Percentiles rank a stretch among this genome's conserved stretches.
These are phyloP conservation scores for Pocillopora verrucosa DNA, from an alignment of 64 coral and sea anemone species.

Conservation along the genomic window DNA sequence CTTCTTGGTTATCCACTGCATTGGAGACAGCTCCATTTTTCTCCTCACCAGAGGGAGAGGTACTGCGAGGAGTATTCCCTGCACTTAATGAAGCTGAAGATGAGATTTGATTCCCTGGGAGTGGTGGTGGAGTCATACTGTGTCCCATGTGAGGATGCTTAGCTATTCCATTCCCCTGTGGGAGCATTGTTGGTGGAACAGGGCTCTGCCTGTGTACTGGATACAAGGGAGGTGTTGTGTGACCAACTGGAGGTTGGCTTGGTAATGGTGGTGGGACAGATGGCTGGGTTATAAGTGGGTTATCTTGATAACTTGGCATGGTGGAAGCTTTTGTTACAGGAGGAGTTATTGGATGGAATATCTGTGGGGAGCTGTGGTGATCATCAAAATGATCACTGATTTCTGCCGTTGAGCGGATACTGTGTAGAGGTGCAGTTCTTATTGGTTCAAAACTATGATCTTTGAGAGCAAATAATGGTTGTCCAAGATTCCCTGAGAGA, in stretches of 20 bases:
- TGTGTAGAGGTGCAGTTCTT: slow-evolving; percentile 51
- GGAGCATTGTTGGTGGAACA: neutral
- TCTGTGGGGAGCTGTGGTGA: slow-evolving; percentile 33
- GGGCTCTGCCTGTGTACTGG: slow-evolving; percentile 24
- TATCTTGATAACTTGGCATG: slow-evolving; percentile 19
- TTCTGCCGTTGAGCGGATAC: slow-evolving; percentile 84
- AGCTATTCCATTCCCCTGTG: neutral
- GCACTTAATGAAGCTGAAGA: slow-evolving; percentile 73
- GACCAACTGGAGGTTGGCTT: slow-evolving; percentile 19
- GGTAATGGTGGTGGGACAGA: slow-evolving; percentile 3
- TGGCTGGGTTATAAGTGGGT: neutral
- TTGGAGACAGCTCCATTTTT: slow-evolving; percentile 41
- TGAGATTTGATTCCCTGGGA: neutral
- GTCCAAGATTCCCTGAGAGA: slow-evolving; percentile 66
- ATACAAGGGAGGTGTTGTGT: slow-evolving; percentile 33
- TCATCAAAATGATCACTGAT: slow-evolving; percentile 79
- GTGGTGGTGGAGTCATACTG: slow-evolving; percentile 58
- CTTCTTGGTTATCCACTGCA: slow-evolving; percentile 70
- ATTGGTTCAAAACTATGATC: slow-evolving; percentile 85
- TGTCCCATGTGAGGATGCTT: slow-evolving; percentile 1
- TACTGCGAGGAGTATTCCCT: slow-evolving; percentile 74
- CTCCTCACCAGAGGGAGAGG: slow-evolving; percentile 62
- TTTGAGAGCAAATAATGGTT: slow-evolving; percentile 81
- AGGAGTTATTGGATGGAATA: slow-evolving; percentile 66
- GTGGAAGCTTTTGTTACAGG: slow-evolving; percentile 2